Conservation (phyloP, 2,113 vertebrate genomes). For the Chlorodrepanis virens region DNA sequence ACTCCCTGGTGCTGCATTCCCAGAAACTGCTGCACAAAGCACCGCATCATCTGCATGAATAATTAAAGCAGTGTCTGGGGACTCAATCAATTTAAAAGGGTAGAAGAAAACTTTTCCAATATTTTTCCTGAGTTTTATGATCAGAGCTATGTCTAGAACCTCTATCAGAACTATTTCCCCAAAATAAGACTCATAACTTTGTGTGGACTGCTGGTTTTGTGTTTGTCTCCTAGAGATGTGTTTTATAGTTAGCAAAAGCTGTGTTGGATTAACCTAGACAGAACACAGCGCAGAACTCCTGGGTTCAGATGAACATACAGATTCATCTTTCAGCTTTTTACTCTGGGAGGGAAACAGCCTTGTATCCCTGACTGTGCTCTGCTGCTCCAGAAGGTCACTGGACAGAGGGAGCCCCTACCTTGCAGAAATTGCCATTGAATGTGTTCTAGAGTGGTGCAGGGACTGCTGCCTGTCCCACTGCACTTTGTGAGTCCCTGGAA, state of each 20-base stretch:
- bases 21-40: conserved; percentile 28
- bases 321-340: not conserved
- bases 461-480: not conserved
- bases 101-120: not conserved
- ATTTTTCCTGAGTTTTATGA: not conserved
- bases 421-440: not conserved
- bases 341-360: not conserved
- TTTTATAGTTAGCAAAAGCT: not conserved
- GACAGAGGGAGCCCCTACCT: not conserved
- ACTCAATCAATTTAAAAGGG: conserved; percentile 42
- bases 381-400: not conserved
- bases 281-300: not conserved
- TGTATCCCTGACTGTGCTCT: not conserved
- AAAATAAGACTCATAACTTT: not conserved
- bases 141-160: not conserved
- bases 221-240: not conserved
- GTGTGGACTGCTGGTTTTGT: not conserved
- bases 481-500: not conserved
- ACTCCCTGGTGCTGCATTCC: not conserved
- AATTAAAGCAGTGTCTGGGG: conserved; percentile 28
- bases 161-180: not conserved
- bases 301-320: not conserved
- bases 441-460: not conserved
- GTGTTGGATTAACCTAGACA: not conserved
- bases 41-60: conserved; percentile 7